A percentile compares a stretch with the other conserved stretches of the same genome.
Evolutionary conservation across 1,140 invertebrate species (phyloP).

Genomic region (Hycleus cichorii): DNA sequence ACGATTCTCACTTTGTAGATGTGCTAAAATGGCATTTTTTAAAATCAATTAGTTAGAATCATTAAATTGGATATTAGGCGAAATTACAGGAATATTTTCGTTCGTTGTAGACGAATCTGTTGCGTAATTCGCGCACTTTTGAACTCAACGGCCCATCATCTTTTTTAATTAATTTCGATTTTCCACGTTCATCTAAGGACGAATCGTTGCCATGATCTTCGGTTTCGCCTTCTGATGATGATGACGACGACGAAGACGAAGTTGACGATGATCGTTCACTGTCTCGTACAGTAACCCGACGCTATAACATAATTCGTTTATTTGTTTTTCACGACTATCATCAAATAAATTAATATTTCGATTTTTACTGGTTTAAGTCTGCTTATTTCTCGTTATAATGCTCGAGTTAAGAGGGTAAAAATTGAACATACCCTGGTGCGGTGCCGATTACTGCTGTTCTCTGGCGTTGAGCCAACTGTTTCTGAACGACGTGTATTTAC

Average conservation of each 20-base stretch:
- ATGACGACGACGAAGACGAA: not conserved
- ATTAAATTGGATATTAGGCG: too few relatives aligned
- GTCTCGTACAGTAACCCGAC: too few relatives aligned
- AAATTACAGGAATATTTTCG: constrained; percentile 23
- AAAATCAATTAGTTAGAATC: not conserved
- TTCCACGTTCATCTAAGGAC: not conserved
- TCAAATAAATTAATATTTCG: too few relatives aligned
- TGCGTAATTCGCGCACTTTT: constrained; percentile 27
- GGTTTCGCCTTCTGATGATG: not conserved
- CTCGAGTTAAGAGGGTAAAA: not conserved
- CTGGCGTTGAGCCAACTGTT: constrained; percentile 33
- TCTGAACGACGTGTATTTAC: constrained; percentile 38
- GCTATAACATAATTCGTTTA: too few relatives aligned
- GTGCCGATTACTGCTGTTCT: constrained; percentile 26
- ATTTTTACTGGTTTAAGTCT: too few relatives aligned
- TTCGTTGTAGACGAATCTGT: constrained; percentile 31
- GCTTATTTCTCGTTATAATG: too few relatives aligned
- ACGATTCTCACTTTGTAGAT: constrained; percentile 3
- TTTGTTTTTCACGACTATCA: too few relatives aligned
- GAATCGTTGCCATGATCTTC: constrained; percentile 8
- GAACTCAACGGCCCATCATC: constrained; percentile 1
- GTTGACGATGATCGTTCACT: not conserved
- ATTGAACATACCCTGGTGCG: constrained; percentile 35
- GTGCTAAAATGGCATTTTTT: constrained; percentile 7
- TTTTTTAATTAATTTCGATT: not conserved